Evolutionary conservation across 2,888 invertebrate species (phyloP), one percentile per base, ranked within the genome.

Genomic region (Harpagoxenus sublaevis): DNA sequence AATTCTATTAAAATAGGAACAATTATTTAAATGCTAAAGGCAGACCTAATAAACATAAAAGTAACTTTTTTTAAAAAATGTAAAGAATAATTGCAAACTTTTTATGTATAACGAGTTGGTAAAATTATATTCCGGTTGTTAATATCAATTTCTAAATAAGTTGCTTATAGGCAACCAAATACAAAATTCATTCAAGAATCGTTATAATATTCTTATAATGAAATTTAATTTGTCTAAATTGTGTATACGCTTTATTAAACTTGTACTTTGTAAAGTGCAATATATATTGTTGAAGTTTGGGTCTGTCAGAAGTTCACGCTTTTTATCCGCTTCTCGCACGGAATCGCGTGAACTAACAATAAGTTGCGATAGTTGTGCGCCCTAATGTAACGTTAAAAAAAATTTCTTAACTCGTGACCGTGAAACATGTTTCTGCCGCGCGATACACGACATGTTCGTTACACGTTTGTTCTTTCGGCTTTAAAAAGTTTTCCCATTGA

Each of bases 351-450:
- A 35, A 65, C 18, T 53, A 5, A 31, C 66, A 23, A 23, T 23
- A 55, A 77, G 18, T 53, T 42, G 53, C 39, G 39, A 53, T 28
- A 53, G 31, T 53, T 53, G 28, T 53, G 12, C 28, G 18, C 53
- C 39, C 28, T 71, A 71, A 79, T 60, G 60, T 60, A 45, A 75
- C 48, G 39, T 62, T 28, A 71, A 79, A 78, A 84, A 84, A 79
- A 79, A 78, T 65, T 65, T 63, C 51, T 65, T n/a, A n/a, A 31
- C 15, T 18, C 66, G 55, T 42, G 57, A 60, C 23, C 66, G 55
- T 42, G 57, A 60, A 79, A 71, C 15, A 48, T 71, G 63, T 39
- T 70, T 77, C 45, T 51, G 63, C 6, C 63, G 62, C 42, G 53
- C 60, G 75, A 53, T 23, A 48, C 73, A 45, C 83, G 42, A 63